Evolutionary conservation across 2,797 vertebrate genomes (phyloP).

Genomic region (Artibeus lituratus): DNA sequence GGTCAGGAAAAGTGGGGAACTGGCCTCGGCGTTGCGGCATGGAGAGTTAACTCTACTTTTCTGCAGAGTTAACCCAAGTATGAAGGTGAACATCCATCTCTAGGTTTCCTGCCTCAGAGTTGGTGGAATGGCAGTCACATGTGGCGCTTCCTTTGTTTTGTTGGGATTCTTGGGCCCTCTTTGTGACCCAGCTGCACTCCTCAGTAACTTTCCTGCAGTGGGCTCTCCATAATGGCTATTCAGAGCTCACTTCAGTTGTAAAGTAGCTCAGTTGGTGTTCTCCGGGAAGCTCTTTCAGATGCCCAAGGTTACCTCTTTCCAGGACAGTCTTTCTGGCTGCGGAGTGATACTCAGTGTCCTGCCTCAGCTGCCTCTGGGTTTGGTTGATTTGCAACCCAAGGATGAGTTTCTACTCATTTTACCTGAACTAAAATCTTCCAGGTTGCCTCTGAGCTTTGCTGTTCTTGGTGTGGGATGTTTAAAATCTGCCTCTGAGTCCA

Average conservation of each 20-base stretch:
- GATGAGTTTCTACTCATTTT: neutral
- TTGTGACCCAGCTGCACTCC: neutral
- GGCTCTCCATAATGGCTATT: neutral
- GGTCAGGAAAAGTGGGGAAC: neutral
- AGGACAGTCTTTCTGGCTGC: neutral
- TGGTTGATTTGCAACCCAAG: neutral
- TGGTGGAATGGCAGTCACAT: neutral
- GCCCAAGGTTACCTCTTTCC: neutral
- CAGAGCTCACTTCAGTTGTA: neutral
- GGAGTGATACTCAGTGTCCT: neutral
- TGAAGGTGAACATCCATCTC: neutral
- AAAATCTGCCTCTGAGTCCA: neutral
- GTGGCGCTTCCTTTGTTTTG: neutral
- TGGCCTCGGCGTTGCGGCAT: neutral
- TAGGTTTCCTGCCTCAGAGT: neutral
- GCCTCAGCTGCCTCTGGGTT: neutral
- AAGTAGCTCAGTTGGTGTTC: neutral
- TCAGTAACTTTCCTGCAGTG: neutral
- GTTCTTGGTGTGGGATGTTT: neutral
- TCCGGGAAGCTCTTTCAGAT: neutral
- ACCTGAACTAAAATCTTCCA: neutral
- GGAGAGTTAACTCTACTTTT: neutral
- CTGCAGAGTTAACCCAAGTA: neutral
- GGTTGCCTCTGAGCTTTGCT: neutral
- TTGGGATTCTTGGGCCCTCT: neutral